Percentiles rank a stretch among this genome's conserved stretches.
These are phyloP conservation scores for Wasmannia auropunctata DNA, from an alignment of 1,140 invertebrate genomes.

Conservation along the genomic window DNA sequence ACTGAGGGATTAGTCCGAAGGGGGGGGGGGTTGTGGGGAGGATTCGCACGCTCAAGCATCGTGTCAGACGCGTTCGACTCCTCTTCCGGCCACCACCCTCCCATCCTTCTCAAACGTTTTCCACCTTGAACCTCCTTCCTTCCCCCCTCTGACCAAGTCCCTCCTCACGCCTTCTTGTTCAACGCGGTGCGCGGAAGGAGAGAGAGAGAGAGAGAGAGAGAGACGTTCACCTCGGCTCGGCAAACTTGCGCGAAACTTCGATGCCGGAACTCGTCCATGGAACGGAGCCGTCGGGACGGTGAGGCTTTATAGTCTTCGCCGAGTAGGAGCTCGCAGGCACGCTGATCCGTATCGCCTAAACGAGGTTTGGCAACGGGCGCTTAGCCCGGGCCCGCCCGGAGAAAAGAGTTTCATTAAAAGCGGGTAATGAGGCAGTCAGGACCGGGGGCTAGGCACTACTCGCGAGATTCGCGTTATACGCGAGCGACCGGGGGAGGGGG, in stretches of 20 bases:
- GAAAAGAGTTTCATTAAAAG: constrained; percentile 85
- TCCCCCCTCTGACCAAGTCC: constrained; percentile 45
- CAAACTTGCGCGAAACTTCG: constrained; percentile 77
- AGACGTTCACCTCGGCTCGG: constrained; percentile 66
- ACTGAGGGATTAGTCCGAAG: constrained; percentile 39
- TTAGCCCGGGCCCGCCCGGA: constrained; percentile 76
- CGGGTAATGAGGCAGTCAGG: constrained; percentile 79
- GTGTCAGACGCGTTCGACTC: constrained; percentile 66
- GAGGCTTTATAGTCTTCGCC: constrained; percentile 57
- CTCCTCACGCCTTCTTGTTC: constrained; percentile 31
- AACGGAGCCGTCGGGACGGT: constrained; percentile 70
- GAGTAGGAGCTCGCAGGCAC: constrained; percentile 55
- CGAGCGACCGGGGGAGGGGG: no score
- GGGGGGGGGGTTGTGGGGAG: not conserved
- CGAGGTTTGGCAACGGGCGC: constrained; percentile 84
- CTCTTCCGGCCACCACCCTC: constrained; percentile 21
- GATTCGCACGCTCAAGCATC: constrained; percentile 25
- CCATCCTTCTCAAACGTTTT: constrained; percentile 27
- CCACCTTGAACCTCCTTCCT: constrained; percentile 56
- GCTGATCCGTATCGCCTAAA: constrained; percentile 84
- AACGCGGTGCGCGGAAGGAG: constrained; percentile 54
- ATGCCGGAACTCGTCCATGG: constrained; percentile 77
- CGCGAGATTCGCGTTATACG: constrained; percentile 69
- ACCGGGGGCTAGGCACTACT: constrained; percentile 62
- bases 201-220: no score